Conservation (phyloP, 64 coral and sea anemone species). For the Pocillopora damicornis region DNA sequence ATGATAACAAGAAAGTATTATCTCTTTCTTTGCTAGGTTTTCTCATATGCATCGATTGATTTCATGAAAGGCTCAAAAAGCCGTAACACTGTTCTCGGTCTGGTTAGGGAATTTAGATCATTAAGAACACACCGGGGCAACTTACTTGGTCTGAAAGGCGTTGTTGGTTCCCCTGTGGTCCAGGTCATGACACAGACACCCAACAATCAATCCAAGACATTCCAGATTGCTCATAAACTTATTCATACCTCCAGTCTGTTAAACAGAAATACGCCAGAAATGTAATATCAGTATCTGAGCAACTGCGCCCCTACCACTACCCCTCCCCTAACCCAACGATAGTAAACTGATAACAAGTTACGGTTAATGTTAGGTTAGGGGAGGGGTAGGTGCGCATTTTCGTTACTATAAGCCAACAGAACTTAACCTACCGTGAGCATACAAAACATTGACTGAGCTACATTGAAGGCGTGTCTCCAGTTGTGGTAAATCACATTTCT, state of each 20-base stretch:
- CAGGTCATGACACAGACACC: constrained; percentile 95
- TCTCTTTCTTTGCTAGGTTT: too few species aligned
- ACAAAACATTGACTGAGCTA: constrained; percentile 96
- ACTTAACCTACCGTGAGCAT: constrained; percentile 71
- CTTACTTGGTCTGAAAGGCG: constrained; percentile 98
- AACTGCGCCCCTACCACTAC: too few species aligned
- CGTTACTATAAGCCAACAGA: too few species aligned
- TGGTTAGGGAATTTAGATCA: neutral
- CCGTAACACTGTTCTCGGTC: too few species aligned
- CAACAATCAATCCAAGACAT: constrained; percentile 87
- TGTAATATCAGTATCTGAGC: too few species aligned
- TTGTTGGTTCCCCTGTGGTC: constrained; percentile 99
- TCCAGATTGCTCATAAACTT: constrained; percentile 82
- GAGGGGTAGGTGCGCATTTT: too few species aligned
- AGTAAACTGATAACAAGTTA: too few species aligned
- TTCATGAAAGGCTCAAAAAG: too few species aligned
- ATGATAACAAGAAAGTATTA: too few species aligned
- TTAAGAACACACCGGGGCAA: neutral
- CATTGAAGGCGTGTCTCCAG: constrained; percentile 98
- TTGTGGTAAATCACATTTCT: constrained; percentile 98
- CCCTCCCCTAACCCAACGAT: too few species aligned
- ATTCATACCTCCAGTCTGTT: constrained; percentile 85
- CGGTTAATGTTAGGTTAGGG: too few species aligned
- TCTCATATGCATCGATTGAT: too few species aligned
- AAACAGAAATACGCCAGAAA: neutral